Conservation (phyloP, 1,140 invertebrate species). For the Zelostemma sp. region DNA sequence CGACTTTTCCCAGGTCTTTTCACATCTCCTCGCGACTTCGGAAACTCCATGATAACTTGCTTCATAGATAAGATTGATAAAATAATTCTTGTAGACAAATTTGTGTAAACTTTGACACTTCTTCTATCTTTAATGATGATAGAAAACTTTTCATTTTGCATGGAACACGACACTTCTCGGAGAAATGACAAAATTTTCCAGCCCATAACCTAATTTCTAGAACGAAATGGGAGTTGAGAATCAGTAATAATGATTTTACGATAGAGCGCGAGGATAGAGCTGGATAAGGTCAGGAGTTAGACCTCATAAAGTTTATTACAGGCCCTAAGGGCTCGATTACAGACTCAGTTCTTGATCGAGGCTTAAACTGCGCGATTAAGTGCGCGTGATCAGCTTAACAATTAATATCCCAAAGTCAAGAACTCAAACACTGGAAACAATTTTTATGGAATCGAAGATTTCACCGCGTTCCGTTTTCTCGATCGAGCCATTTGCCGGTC, state of each 20-base stretch:
- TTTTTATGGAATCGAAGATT: slow-evolving; percentile 28
- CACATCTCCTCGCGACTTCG: slow-evolving; percentile 22
- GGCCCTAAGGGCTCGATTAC: slow-evolving; percentile 40
- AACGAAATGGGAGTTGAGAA: slow-evolving; percentile 22
- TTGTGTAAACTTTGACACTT: too few relatives aligned
- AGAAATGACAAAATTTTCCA: slow-evolving; percentile 36
- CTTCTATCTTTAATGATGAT: too few relatives aligned
- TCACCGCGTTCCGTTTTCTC: slow-evolving; percentile 15
- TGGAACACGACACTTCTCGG: slow-evolving; percentile 15
- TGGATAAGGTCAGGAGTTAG: slow-evolving; percentile 36
- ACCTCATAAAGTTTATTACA: slow-evolving; percentile 44
- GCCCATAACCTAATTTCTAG: slow-evolving; percentile 14
- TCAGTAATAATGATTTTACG: slow-evolving; percentile 45
- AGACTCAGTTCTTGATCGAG: slow-evolving; percentile 41
- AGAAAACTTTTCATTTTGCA: too few relatives aligned
- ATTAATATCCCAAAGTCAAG: slow-evolving; percentile 32
- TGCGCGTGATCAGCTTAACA: slow-evolving; percentile 40
- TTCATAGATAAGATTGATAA: too few relatives aligned
- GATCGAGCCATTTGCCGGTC: slow-evolving; percentile 24
- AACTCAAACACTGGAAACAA: slow-evolving; percentile 25
- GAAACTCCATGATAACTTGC: slow-evolving; percentile 38
- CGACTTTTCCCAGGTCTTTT: slow-evolving; percentile 31
- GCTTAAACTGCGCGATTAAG: slow-evolving; percentile 42
- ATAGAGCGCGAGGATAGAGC: slow-evolving; percentile 28
- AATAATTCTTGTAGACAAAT: neutral